phyloP scores from a whole-genome alignment of 2,888 invertebrate genomes.

The Pterostichus madidus region DNA sequence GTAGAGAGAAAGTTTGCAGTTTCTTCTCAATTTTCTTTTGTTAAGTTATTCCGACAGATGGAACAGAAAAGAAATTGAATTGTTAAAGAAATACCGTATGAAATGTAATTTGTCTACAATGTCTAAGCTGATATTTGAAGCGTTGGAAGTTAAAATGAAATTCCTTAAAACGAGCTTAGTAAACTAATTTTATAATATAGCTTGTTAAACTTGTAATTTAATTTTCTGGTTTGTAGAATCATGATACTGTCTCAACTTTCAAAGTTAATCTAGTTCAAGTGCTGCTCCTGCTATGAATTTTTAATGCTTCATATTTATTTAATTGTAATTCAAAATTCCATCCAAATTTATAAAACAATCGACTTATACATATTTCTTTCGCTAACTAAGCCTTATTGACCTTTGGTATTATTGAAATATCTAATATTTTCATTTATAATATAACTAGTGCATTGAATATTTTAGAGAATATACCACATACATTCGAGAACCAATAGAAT shows the following conservation, averaged over 20 bases:
- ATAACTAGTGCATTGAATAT: no score
- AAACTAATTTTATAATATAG: background rate
- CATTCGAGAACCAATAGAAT: no score
- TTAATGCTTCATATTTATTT: background rate
- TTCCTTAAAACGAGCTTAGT: background rate
- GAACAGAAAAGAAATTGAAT: no score
- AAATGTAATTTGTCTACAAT: background rate
- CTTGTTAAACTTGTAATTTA: constrained; percentile 3
- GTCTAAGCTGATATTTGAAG: background rate
- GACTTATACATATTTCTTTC: no score
- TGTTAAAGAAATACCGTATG: no score
- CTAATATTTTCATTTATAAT: no score
- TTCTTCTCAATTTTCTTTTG: background rate
- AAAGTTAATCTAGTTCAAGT: background rate
- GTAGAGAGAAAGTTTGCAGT: no score
- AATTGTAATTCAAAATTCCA: background rate
- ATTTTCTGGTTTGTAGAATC: background rate
- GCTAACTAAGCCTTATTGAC: no score
- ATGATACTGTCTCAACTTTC: background rate
- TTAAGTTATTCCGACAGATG: background rate
- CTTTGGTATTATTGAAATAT: no score
- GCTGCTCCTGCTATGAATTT: background rate
- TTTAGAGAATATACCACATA: no score
- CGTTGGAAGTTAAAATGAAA: background rate
- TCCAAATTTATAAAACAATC: background rate